Base-by-base conservation (phyloP, 2,113 vertebrate species). In the Collichthys lucidus region DNA sequence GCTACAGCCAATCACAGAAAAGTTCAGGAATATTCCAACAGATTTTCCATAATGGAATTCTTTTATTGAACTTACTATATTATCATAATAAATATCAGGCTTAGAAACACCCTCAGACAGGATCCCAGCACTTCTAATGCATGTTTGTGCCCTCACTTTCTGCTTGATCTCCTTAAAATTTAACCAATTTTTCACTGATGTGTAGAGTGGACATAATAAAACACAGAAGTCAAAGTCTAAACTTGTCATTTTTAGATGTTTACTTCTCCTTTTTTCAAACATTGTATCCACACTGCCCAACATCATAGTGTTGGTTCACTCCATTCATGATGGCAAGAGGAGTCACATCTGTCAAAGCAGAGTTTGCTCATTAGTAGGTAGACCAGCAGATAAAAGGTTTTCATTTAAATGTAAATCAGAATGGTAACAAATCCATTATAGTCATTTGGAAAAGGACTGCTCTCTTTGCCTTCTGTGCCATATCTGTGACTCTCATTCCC, bases 401-500 rank as follows among this genome's bases (percentile, higher is more conserved):
- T 93, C 87, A 94, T 95, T 95, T 93, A 93, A 92, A 95, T 94
- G 93, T 90, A 93, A 95, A 94, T 94, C 89, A 90, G 88, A 91
- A 87, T 83, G 77, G 89, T 88, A 88, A 92, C 92, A 92, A 91
- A 94, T 95, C 91, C 90, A 93, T 94, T 93, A 92, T 82, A 68
- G 75, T 85, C 72, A 86, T 91, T 91, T 92, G 80, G 79, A 88
- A 86, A 89, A 88, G 62, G 70, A 66, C 64, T 68, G 64, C 83
- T 87, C 83, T 67, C 31, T 82, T 80, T 77, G 68, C 81, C 80
- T 85, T 81, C 69, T 75, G 42, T 82, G 71, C 68, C 84, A 75
- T 86, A 74, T 90, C 85, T 92, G 88, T 88, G 71, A 81, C 83
- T 88, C 73, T 69, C 83, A 81, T 55, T 86, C 75, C 65, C 82